Evolutionary conservation across 2,888 invertebrate species (phyloP).

Genomic region (Sphinx pinastri): DNA sequence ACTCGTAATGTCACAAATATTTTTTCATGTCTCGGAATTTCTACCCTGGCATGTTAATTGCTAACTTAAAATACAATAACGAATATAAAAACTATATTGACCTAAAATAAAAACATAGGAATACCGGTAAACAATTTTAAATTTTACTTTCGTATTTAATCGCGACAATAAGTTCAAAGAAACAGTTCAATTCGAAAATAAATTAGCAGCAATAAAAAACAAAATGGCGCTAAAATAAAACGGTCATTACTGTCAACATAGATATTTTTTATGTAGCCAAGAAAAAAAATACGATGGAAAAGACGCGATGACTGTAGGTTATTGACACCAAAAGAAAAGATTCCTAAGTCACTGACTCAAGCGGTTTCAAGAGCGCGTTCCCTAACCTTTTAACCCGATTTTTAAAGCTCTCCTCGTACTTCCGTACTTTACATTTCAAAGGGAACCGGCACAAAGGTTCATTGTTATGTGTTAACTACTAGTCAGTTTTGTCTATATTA

Average conservation of each 20-base stretch:
- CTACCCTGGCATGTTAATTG: no score
- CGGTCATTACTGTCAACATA: not conserved
- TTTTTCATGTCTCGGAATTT: no score
- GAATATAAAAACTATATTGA: no score
- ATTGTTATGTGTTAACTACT: not conserved
- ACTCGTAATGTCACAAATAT: no score
- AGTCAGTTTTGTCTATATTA: not conserved
- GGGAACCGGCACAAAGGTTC: not conserved
- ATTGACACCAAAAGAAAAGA: not conserved
- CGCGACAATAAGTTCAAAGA: not conserved
- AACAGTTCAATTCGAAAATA: not conserved
- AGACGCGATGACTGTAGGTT: not conserved
- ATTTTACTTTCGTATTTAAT: not conserved
- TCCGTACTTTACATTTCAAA: constrained; percentile 2
- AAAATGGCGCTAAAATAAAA: not conserved
- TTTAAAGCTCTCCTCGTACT: not conserved
- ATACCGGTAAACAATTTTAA: not conserved
- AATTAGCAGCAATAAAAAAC: not conserved
- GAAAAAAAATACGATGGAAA: not conserved
- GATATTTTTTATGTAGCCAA: no score
- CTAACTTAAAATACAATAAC: no score
- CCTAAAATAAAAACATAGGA: not conserved
- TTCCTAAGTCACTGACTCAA: not conserved
- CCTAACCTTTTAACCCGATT: constrained; percentile 1
- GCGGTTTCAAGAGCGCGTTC: not conserved